These are phyloP conservation scores for Acanthosepion esculentum DNA, from an alignment of 2,888 invertebrate species.

Conservation along the genomic window DNA sequence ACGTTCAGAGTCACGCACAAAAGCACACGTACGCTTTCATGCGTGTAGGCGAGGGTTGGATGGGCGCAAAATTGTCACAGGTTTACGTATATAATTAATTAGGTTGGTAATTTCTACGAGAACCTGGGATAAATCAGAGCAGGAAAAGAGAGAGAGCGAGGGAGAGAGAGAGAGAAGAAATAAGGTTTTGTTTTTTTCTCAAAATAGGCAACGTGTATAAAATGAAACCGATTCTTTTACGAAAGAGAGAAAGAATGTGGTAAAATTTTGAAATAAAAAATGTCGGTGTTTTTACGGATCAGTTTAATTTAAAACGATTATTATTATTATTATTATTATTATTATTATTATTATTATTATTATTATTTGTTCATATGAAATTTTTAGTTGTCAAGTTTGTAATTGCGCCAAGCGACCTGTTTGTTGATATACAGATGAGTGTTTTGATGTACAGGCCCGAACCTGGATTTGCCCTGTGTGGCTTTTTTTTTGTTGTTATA, in stretches of 20 bases:
- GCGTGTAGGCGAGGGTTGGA: background rate
- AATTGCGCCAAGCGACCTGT: background rate
- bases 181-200: too few relatives aligned
- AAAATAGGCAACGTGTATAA: too few relatives aligned
- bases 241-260: background rate
- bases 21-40: background rate
- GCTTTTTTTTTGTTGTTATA: too few relatives aligned
- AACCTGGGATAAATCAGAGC: background rate
- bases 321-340: conserved; percentile 33
- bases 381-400: background rate
- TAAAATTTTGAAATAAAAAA: background rate
- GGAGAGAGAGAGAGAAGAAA: background rate
- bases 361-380: background rate
- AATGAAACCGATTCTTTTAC: too few relatives aligned
- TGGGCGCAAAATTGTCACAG: too few relatives aligned
- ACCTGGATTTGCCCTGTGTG: too few relatives aligned
- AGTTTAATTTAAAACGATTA: background rate
- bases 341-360: conserved; percentile 11
- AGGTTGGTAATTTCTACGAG: background rate
- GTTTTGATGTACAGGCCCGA: too few relatives aligned
- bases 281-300: background rate
- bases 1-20: background rate
- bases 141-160: background rate
- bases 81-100: background rate
- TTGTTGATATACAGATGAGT: background rate